Percentiles rank a stretch among this genome's conserved stretches.
These are phyloP conservation scores for Falcaria lacertinaria DNA, from an alignment of 2,888 invertebrate genomes.

Conservation along the genomic window DNA sequence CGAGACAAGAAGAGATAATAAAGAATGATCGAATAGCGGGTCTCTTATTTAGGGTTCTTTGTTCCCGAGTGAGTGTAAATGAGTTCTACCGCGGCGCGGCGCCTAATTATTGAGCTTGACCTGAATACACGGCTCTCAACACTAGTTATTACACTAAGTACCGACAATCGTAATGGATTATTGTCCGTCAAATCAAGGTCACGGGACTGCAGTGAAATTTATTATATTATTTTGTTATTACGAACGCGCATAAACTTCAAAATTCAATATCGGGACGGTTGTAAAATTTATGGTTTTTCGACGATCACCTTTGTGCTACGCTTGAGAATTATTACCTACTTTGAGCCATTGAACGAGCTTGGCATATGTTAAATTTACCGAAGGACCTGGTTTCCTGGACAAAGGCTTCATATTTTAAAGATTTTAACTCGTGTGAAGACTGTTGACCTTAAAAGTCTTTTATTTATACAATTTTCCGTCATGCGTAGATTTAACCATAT, in stretches of 20 bases:
- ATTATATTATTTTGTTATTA: constrained; percentile 37
- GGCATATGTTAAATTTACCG: constrained; percentile 57
- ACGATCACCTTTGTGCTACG: constrained; percentile 49
- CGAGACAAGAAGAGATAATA: background rate
- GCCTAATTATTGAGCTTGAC: constrained; percentile 16
- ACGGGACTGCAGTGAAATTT: constrained; percentile 26
- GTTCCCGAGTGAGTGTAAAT: background rate
- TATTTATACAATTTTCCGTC: constrained; percentile 24
- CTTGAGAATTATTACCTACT: constrained; percentile 51
- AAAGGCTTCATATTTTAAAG: constrained; percentile 34
- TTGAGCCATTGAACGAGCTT: constrained; percentile 42
- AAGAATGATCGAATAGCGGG: background rate
- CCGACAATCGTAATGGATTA: constrained; percentile 20
- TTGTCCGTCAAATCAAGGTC: constrained; percentile 38
- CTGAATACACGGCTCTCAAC: constrained; percentile 25
- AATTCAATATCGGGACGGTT: constrained; percentile 59
- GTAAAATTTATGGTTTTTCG: constrained; percentile 62
- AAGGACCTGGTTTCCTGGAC: constrained; percentile 45
- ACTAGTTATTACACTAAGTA: constrained; percentile 16
- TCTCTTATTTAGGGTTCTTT: background rate
- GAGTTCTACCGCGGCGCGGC: background rate
- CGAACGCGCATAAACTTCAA: constrained; percentile 50
- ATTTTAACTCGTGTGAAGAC: constrained; percentile 21
- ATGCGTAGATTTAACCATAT: background rate
- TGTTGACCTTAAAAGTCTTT: constrained; percentile 27